phyloP scores from a whole-genome alignment of 2,797 vertebrate genomes.

The Clamator glandarius region DNA sequence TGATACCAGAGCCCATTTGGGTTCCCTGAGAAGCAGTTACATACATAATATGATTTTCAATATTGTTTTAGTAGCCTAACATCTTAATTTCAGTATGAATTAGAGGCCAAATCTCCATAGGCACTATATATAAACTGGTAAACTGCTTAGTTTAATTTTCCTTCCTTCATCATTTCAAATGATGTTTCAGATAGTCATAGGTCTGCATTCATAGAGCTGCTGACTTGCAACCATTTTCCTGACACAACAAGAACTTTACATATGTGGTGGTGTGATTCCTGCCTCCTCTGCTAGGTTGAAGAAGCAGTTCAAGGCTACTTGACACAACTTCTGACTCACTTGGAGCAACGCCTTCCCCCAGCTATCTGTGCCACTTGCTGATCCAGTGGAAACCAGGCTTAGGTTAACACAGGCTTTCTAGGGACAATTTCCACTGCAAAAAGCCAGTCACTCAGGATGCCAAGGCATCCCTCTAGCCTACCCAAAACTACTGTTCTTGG shows the following conservation, averaged over 20 bases:
- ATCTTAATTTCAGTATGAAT: background rate
- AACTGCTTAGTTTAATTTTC: background rate
- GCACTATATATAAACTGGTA: background rate
- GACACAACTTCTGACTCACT: too few relatives aligned
- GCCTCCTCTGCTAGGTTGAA: too few relatives aligned
- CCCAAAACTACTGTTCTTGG: too few relatives aligned
- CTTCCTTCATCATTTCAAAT: background rate
- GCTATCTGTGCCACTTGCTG: too few relatives aligned
- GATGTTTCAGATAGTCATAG: background rate
- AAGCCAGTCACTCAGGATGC: too few relatives aligned
- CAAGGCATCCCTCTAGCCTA: too few relatives aligned
- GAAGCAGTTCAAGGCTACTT: too few relatives aligned
- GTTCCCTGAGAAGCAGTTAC: background rate
- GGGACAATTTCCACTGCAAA: too few relatives aligned
- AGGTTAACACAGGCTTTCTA: too few relatives aligned
- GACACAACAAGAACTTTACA: background rate
- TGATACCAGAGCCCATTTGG: background rate
- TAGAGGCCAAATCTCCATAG: background rate
- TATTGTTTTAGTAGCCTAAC: background rate
- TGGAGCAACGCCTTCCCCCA: too few relatives aligned
- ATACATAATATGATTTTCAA: background rate
- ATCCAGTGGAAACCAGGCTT: too few relatives aligned
- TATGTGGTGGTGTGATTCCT: too few relatives aligned
- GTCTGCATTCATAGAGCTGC: background rate
- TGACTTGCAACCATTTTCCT: background rate